Evolutionary conservation across 2,113 vertebrate species (phyloP).

Genomic region (Sclerurus mexicanus): DNA sequence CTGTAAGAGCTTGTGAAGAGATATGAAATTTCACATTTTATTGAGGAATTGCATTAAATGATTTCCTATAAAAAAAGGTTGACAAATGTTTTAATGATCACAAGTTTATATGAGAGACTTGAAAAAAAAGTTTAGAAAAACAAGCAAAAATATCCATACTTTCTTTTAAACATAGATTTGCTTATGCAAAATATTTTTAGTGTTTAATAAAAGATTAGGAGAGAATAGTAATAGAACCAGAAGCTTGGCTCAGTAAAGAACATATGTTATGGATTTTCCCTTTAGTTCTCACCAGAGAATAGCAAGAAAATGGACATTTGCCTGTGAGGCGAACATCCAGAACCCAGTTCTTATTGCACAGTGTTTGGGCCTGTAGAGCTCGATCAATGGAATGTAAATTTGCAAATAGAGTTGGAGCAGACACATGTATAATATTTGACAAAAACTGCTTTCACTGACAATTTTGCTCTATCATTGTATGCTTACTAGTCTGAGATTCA

Average conservation of each 20-base stretch:
- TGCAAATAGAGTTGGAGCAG: background rate
- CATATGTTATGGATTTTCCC: background rate
- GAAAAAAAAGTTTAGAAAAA: background rate
- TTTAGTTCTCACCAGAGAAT: background rate
- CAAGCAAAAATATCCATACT: background rate
- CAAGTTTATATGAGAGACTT: background rate
- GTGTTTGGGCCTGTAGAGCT: background rate
- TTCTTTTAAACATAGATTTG: background rate
- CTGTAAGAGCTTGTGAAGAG: background rate
- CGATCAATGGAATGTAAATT: background rate
- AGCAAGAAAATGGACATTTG: background rate
- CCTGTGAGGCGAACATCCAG: background rate
- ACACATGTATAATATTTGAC: background rate
- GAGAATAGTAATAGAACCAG: background rate
- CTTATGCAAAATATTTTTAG: background rate
- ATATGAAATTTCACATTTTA: background rate
- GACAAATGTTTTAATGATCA: background rate
- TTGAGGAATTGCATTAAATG: background rate
- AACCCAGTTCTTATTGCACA: background rate
- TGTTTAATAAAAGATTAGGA: background rate
- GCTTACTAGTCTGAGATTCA: background rate
- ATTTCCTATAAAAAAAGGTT: background rate
- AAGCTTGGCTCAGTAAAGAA: background rate
- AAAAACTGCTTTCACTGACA: background rate
- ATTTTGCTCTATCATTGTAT: background rate